Evolutionary conservation across 2,888 invertebrate species (phyloP).

Genomic region (Acanthosepion lycidas): DNA sequence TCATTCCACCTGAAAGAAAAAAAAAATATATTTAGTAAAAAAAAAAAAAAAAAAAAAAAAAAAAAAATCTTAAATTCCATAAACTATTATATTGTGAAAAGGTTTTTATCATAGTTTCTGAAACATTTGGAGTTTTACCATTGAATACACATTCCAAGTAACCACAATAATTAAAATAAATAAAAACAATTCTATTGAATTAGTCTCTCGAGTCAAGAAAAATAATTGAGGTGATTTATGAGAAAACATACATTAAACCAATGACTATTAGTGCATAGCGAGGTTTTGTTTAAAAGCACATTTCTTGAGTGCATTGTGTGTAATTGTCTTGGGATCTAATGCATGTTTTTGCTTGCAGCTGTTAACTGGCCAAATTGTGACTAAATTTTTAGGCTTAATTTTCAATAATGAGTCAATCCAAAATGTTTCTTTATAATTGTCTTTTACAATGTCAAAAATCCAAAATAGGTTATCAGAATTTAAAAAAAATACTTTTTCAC

Average conservation of each 20-base stretch:
- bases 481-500: neutral
- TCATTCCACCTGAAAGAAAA: conserved; percentile 66
- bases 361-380: no score
- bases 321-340: no score
- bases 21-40: conserved; percentile 48
- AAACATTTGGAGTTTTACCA: neutral
- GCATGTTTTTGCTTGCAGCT: no score
- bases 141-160: neutral
- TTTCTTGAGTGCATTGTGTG: no score
- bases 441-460: neutral
- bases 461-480: conserved; percentile 44
- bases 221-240: no score
- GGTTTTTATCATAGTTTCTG: neutral
- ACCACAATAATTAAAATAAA: neutral
- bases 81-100: neutral
- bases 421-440: neutral
- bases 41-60: neutral
- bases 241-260: no score
- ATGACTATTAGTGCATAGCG: no score
- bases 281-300: no score
- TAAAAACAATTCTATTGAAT: no score
- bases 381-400: neutral
- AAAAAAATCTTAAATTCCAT: neutral
- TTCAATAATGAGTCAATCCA: neutral
- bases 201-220: no score